Evolutionary conservation across 2,888 invertebrate genomes (phyloP).

Genomic region (Psylliodes chrysocephalus): DNA sequence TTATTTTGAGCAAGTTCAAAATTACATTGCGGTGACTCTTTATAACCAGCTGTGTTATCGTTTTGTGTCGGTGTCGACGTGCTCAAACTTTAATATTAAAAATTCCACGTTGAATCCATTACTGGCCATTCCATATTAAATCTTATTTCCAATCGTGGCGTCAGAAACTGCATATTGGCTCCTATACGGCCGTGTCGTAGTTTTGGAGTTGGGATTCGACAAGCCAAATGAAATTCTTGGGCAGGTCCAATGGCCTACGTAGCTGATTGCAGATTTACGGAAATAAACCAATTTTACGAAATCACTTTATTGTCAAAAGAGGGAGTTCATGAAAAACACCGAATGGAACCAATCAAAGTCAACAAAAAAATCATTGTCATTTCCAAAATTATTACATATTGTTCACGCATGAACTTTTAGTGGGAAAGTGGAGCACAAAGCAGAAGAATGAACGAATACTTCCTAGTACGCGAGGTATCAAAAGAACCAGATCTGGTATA

Average conservation of each 20-base stretch:
- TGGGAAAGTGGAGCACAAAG: too few relatives aligned
- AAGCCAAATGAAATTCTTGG: constrained; percentile 21
- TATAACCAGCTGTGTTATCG: background rate
- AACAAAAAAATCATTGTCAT: too few relatives aligned
- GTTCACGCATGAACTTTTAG: too few relatives aligned
- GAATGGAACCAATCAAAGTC: too few relatives aligned
- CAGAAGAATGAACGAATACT: too few relatives aligned
- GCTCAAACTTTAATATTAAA: background rate
- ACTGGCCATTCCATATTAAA: constrained; percentile 12
- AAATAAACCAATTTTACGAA: constrained; percentile 9
- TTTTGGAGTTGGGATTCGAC: constrained; percentile 6
- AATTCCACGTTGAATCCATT: constrained; percentile 3
- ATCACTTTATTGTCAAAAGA: background rate
- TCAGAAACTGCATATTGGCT: constrained; percentile 16
- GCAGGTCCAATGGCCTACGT: constrained; percentile 15
- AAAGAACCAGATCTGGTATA: too few relatives aligned
- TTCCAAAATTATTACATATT: too few relatives aligned
- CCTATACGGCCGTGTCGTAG: constrained; percentile 12
- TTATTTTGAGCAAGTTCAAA: too few relatives aligned
- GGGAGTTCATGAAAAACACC: background rate
- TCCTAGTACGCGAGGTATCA: too few relatives aligned
- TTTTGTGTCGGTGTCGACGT: background rate
- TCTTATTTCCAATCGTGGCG: constrained; percentile 9
- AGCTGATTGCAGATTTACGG: constrained; percentile 13
- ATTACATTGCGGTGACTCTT: too few relatives aligned